Base-by-base conservation (phyloP, 2,888 invertebrate genomes). In the Hyalella azteca region DNA sequence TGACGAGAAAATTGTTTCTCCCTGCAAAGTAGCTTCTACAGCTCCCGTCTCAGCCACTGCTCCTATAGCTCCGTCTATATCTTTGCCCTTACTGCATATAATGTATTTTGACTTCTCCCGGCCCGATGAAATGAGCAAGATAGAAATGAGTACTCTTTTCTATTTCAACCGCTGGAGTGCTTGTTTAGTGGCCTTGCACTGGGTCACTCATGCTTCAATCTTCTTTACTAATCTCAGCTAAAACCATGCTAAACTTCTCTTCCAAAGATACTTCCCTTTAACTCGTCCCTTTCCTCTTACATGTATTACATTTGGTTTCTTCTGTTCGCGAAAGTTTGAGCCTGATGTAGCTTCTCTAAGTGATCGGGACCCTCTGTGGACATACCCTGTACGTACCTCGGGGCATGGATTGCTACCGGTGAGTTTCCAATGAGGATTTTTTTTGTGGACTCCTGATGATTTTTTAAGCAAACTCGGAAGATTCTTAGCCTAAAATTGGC, bases 321-420 rank as follows among this genome's bases (percentile, higher is more conserved):
- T 45, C 45, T 45, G 11, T 45, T 45, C 15, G 15, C 15, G 7
- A 15, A 45, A 45, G 45, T 45, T 15, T 45, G 7, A 45, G 45
- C 15, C 15, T 45, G 45, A 45, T 45, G 45, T 45, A 45, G 45
- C 45, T 15, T 60, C 66, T 66, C 36, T 36, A 36, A 66, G 66
- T 66, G 66, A 36, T 66, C 36, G 66, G 66, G 66, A 66, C 66
- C 59, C 36, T 36, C 66, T 66, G 66, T 66, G 66, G 66, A 66
- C 66, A 66, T 32, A 29, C 66, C 36, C 36, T 36, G 39, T 66
- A 36, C 5, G 36, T n/a, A n/a, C n/a, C n/a, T 29, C 66, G 66
- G n/a, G 36, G 66, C 66, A 66, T 66, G 59, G 59, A 59, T 59
- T 29, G 59, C 32, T 32, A 36, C 66, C 66, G 66, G 66, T 66